Evolutionary conservation across 2,113 vertebrate species (phyloP).

Genomic region (Neoarius graeffei): DNA sequence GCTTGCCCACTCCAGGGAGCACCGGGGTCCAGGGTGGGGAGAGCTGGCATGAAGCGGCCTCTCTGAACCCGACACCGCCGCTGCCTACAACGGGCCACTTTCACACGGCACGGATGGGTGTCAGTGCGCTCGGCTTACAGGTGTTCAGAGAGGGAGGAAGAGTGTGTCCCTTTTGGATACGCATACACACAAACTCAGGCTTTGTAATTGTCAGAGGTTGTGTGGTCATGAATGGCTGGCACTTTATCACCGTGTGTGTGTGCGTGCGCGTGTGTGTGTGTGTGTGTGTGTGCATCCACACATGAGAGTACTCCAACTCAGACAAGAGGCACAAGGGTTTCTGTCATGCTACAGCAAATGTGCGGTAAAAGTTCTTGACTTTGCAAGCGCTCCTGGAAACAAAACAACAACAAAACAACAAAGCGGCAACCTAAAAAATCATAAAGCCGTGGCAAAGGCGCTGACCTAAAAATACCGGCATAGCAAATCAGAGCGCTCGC

Average conservation of each 20-base stretch:
- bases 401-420: constrained; percentile 40
- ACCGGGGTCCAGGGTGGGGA: constrained; percentile 73
- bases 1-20: constrained; percentile 85
- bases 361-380: constrained; percentile 50
- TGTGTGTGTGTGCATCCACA: constrained; percentile 21
- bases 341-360: background rate
- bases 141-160: constrained; percentile 81
- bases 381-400: constrained; percentile 60
- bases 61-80: constrained; percentile 82
- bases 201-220: constrained; percentile 32
- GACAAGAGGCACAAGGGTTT: constrained; percentile 25
- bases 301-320: constrained; percentile 12
- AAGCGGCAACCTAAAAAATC: constrained; percentile 22
- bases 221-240: constrained; percentile 63
- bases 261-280: background rate
- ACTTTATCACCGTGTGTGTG: constrained; percentile 65
- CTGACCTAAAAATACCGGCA: constrained; percentile 38
- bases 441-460: constrained; percentile 35
- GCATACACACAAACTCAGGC: constrained; percentile 41
- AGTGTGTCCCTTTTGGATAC: constrained; percentile 27
- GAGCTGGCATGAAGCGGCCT: constrained; percentile 80
- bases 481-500: constrained; percentile 32
- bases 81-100: constrained; percentile 82
- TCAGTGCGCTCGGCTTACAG: constrained; percentile 81
- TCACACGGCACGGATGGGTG: constrained; percentile 76